phyloP scores from a whole-genome alignment of 2,113 vertebrate genomes.

The Progne subis region DNA sequence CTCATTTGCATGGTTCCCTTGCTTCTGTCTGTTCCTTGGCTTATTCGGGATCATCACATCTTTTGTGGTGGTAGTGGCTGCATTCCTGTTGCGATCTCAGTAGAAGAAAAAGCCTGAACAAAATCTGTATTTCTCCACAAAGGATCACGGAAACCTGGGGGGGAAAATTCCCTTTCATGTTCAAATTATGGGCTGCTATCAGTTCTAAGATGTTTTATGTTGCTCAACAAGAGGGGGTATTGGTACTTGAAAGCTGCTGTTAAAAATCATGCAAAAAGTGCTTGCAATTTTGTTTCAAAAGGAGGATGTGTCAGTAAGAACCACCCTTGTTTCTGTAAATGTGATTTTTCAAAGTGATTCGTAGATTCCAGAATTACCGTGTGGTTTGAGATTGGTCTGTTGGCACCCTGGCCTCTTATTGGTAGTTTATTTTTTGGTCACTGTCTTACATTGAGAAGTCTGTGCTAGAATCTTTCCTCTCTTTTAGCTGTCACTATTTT shows the following conservation, averaged over 20 bases:
- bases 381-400: background rate
- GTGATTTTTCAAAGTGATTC: background rate
- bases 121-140: background rate
- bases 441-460: background rate
- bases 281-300: background rate
- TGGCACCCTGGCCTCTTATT: background rate
- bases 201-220: background rate
- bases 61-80: background rate
- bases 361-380: background rate
- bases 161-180: background rate
- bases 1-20: background rate
- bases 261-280: background rate
- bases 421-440: background rate
- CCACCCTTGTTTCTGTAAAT: background rate
- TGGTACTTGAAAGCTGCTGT: background rate
- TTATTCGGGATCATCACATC: background rate
- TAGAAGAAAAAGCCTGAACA: background rate
- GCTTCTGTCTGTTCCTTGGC: background rate
- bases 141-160: background rate
- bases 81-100: fast-evolving
- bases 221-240: background rate
- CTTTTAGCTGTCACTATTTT: background rate
- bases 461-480: background rate
- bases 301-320: background rate
- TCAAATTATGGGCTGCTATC: background rate